Base-by-base conservation (phyloP, 2,797 vertebrate species). In the Linurgus olivaceus region DNA sequence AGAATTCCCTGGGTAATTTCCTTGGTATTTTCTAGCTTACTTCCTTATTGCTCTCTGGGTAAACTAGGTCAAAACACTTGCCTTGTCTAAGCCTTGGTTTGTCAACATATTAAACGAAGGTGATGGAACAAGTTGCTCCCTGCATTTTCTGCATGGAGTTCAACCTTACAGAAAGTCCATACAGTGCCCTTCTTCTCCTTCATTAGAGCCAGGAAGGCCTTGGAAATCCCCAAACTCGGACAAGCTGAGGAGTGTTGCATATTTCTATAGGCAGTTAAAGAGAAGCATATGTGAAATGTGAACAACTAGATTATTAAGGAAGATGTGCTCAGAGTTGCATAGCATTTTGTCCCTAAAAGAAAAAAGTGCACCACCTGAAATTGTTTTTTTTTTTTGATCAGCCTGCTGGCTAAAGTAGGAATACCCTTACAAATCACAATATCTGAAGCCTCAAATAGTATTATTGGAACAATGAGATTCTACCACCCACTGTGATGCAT, bases 11-110 rank as follows among this genome's bases (percentile, higher is more conserved):
- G 42, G 33, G 86, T 88, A 73, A 78, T 92, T 94, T 91, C 61
- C 65, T 71, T 65, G 52, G 65, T 91, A 76, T 82, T 93, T 94
- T 89, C 73, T 91, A 79, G 59, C 80, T 74, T 82, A 81, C 58
- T 94, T 96, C 87, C 94, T 95, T 71, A 90, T 94, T 95, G 62
- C 50, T 70, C 19, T 73, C 45, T 48, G 65, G 26, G 61, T 77
- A 58, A 89, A 79, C 63, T 52, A 42, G 33, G 66, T 87, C 86
- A 94, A 84, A 91, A 86, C 5, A 16, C 59, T 86, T 58, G 37
- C 55, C 57, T 51, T 70, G 9, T 52, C 86, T 90, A 45, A 88
- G 35, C 13, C 48, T 79, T 3, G 0, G 23, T 65, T 89, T 93
- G 78, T 54, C 86, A 47, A 62, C 25, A 20, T 47, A 79, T 59